Evolutionary conservation across 2,888 invertebrate genomes (phyloP), one percentile per base, ranked within the genome.

Genomic region (Idaea dimidiata): DNA sequence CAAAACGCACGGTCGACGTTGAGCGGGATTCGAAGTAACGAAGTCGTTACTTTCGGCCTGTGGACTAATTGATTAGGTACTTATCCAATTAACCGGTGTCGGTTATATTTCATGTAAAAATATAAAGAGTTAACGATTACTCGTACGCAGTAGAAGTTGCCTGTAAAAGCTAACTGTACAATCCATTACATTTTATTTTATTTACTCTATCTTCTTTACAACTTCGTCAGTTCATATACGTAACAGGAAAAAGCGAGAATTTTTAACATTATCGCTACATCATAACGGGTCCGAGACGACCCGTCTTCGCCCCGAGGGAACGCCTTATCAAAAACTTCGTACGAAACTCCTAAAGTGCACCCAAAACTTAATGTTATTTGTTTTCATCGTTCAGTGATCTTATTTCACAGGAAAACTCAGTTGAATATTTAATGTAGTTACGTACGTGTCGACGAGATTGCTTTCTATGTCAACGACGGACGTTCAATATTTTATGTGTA

Each of bases 211-310:
- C 43, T 43, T 14, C 43, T 43, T 43, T 43, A 43, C 10, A 56
- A 56, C 56, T 56, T 56, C 16, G 17, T 17, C 56, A 56, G 18
- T 56, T 56, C 56, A 54, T 62, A 54, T 62, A 62, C 59, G 64
- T 64, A 62, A 62, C 62, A 63, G 66, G 61, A 65, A 65, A 64
- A 66, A 18, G 16, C 61, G 59, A 59, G 62, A 62, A 64, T 66
- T 62, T 54, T 62, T 59, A 77, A 76, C 76, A 79, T 81, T 77
- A 79, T 80, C 74, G 72, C 76, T 68, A 74, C 75, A 76, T 78
- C 77, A 75, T 79, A 81, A 76, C 74, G 71, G 75, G 54, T 62
- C 66, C 64, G 69, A 72, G 70, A 67, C 75, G 75, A 75, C 75
- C 62, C 59, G 72, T 75, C 74, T 65, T 67, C 58, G 55, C 67